These are phyloP conservation scores for Oxygymnocypris stewartii DNA, from an alignment of 2,113 vertebrate genomes.

Conservation along the genomic window DNA sequence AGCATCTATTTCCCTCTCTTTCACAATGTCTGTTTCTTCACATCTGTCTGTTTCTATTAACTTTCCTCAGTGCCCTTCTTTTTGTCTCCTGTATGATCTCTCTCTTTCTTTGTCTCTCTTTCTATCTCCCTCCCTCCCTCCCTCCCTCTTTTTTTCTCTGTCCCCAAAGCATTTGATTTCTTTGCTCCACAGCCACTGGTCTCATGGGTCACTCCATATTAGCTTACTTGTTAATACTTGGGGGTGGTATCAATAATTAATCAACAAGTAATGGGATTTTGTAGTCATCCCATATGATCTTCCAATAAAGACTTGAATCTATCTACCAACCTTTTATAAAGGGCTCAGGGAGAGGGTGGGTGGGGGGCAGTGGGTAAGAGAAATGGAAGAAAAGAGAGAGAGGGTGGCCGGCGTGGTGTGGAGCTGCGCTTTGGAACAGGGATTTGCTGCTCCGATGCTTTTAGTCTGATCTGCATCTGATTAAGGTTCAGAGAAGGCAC, in stretches of 20 bases:
- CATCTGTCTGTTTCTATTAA: conserved; percentile 79
- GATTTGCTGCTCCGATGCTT: conserved; percentile 91
- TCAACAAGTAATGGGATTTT: conserved; percentile 99
- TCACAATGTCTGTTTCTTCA: conserved; percentile 84
- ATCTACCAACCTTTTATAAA: conserved; percentile 84
- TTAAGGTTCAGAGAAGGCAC: conserved; percentile 84
- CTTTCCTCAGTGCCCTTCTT: conserved; percentile 66
- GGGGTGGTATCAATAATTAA: conserved; percentile 98
- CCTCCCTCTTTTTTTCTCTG: conserved; percentile 82
- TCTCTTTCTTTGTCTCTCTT: conserved; percentile 22
- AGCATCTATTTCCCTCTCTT: conserved; percentile 47
- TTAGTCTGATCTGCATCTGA: conserved; percentile 89
- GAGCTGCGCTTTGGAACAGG: conserved; percentile 73
- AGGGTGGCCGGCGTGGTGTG: conserved; percentile 73
- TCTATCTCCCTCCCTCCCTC: neutral
- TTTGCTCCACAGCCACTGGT: conserved; percentile 84
- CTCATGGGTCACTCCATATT: conserved; percentile 98
- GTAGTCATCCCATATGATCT: conserved; percentile 99
- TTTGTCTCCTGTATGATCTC: conserved; percentile 51
- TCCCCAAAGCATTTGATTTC: conserved; percentile 70
- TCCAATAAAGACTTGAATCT: conserved; percentile 98
- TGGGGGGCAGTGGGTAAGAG: conserved; percentile 2
- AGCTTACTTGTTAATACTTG: conserved; percentile 99
- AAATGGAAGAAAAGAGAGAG: conserved; percentile 63
- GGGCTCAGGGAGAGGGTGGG: conserved; percentile 63